Evolutionary conservation across 1,140 invertebrate species (phyloP).

Genomic region (Cotesia vestalis): DNA sequence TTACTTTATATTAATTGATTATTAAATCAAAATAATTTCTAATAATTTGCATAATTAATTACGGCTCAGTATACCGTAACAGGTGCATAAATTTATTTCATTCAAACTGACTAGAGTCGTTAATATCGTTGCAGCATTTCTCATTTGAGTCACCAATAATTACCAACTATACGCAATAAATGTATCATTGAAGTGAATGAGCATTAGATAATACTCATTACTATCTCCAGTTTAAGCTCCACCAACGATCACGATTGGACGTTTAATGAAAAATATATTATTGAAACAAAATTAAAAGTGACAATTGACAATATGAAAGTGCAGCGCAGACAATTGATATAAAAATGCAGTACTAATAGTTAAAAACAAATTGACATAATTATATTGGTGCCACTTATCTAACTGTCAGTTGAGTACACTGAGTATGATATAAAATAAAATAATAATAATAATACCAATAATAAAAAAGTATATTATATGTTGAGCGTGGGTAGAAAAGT

Average conservation of each 20-base stretch:
- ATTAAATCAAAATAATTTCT: too few relatives aligned
- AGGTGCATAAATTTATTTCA: slow-evolving; percentile 25
- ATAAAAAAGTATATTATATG: background rate
- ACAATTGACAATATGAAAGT: background rate
- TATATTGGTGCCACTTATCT: slow-evolving; percentile 6
- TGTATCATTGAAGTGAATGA: slow-evolving; percentile 23
- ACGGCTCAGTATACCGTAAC: background rate
- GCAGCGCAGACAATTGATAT: too few relatives aligned
- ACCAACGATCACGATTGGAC: background rate
- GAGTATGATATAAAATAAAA: too few relatives aligned
- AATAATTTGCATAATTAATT: too few relatives aligned
- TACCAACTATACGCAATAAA: slow-evolving; percentile 27
- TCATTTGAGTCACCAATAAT: slow-evolving; percentile 42
- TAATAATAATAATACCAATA: background rate
- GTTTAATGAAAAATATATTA: background rate
- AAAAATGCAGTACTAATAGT: too few relatives aligned
- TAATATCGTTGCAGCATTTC: slow-evolving; percentile 13
- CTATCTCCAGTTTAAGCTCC: background rate
- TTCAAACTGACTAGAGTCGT: slow-evolving; percentile 5
- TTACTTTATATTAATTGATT: too few relatives aligned
- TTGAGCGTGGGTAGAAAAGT: slow-evolving; percentile 25
- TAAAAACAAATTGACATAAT: slow-evolving; percentile 9
- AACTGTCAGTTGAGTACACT: background rate
- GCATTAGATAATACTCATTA: slow-evolving; percentile 1
- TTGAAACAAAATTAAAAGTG: slow-evolving; percentile 5